These are phyloP conservation scores for Babylonia areolata DNA, from an alignment of 1,140 invertebrate genomes.

Conservation along the genomic window DNA sequence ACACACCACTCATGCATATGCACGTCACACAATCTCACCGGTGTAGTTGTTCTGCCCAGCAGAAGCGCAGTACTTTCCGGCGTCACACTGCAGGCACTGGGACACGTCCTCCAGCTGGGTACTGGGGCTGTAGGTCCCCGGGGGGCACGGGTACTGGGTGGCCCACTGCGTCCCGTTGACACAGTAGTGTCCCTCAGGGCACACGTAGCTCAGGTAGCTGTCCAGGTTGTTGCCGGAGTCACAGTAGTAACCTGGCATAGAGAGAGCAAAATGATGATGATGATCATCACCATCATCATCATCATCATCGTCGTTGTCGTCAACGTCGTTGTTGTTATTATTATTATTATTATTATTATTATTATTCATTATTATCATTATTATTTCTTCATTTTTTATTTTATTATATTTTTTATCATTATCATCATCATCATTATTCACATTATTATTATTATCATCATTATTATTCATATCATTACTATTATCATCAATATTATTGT, in stretches of 20 bases:
- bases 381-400: too few relatives aligned
- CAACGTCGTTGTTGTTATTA: too few relatives aligned
- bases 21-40: constrained; percentile 46
- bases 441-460: too few relatives aligned
- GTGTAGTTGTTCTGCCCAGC: constrained; percentile 56
- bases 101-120: constrained; percentile 52
- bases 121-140: constrained; percentile 67
- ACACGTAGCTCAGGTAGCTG: constrained; percentile 61
- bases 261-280: constrained; percentile 28
- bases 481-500: too few relatives aligned
- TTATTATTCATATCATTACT: too few relatives aligned
- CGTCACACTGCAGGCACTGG: constrained; percentile 66
- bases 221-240: constrained; percentile 57
- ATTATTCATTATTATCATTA: too few relatives aligned
- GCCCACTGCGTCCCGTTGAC: constrained; percentile 67
- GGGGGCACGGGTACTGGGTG: constrained; percentile 68
- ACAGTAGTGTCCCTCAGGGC: constrained; percentile 71
- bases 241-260: constrained; percentile 73
- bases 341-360: too few relatives aligned
- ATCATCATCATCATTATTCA: too few relatives aligned
- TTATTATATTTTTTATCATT: too few relatives aligned
- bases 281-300: too few relatives aligned
- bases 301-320: too few relatives aligned
- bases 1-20: too few relatives aligned
- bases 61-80: constrained; percentile 68